Conservation (phyloP, 2,113 vertebrate genomes). For the Zosterops pallidus region DNA sequence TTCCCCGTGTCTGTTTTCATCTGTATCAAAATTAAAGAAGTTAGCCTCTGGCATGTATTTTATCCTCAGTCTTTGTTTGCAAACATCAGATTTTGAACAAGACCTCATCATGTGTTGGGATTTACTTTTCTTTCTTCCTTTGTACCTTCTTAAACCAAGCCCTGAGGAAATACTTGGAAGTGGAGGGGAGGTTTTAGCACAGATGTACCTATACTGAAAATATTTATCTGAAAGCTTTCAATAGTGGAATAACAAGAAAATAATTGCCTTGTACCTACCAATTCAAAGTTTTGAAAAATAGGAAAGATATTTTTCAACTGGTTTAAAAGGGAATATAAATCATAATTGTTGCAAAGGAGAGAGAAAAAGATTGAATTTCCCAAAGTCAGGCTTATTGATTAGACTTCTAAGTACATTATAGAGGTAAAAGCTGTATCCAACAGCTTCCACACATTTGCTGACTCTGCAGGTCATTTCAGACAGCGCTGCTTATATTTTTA, state of each 20-base stretch:
- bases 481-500: conserved; percentile 30
- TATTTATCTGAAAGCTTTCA: neutral
- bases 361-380: conserved; percentile 50
- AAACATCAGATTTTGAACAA: neutral
- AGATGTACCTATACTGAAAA: neutral
- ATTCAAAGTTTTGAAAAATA: neutral
- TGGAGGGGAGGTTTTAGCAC: neutral
- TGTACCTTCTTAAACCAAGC: neutral
- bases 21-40: neutral
- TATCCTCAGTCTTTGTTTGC: neutral
- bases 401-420: conserved; percentile 52
- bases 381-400: conserved; percentile 71
- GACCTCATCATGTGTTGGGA: neutral
- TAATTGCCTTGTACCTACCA: neutral
- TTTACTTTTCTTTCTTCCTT: neutral
- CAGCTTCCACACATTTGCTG: conserved; percentile 46
- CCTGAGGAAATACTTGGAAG: neutral
- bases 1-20: neutral
- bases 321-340: conserved; percentile 20
- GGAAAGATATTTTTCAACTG: neutral
- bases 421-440: conserved; percentile 57
- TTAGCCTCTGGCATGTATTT: neutral
- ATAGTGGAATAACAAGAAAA: neutral
- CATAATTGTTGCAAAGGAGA: conserved; percentile 18
- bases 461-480: conserved; percentile 39